These are phyloP conservation scores for Halictus ligatus DNA, from an alignment of 2,888 invertebrate species.

Conservation along the genomic window DNA sequence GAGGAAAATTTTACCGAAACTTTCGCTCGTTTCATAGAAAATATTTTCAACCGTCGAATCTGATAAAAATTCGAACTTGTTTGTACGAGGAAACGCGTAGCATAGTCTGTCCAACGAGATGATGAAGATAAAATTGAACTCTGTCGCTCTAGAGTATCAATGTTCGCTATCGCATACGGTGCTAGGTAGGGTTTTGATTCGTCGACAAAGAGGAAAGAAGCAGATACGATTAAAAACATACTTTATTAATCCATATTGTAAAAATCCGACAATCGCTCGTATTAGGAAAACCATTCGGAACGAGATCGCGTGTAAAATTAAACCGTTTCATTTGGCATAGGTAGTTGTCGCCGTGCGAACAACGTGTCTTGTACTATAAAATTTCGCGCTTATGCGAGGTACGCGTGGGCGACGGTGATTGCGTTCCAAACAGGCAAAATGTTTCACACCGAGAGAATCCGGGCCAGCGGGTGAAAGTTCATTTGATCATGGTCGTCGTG, in stretches of 20 bases:
- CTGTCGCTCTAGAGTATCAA: too few relatives aligned
- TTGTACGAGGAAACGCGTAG: not conserved
- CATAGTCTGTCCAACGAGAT: too few relatives aligned
- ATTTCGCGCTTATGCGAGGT: not conserved
- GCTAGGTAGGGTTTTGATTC: not conserved
- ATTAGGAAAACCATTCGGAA: constrained; percentile 15
- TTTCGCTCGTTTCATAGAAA: not conserved
- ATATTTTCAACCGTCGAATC: not conserved
- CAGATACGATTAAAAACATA: not conserved
- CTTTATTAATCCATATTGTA: constrained; percentile 49
- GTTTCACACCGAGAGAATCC: not conserved
- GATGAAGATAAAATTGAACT: too few relatives aligned
- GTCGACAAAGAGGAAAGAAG: too few relatives aligned
- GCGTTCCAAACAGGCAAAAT: constrained; percentile 20
- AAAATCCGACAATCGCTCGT: constrained; percentile 5
- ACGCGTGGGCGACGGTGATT: not conserved
- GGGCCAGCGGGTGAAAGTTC: not conserved
- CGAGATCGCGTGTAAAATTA: constrained; percentile 29
- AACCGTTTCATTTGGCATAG: constrained; percentile 24
- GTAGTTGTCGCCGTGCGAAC: not conserved
- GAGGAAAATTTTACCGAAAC: not conserved
- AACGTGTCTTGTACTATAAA: constrained; percentile 10
- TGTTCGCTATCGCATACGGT: too few relatives aligned
- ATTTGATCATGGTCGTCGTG: not conserved
- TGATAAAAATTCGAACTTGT: not conserved